These are phyloP conservation scores for Lepidurus arcticus DNA, from an alignment of 1,140 invertebrate species.

Conservation along the genomic window DNA sequence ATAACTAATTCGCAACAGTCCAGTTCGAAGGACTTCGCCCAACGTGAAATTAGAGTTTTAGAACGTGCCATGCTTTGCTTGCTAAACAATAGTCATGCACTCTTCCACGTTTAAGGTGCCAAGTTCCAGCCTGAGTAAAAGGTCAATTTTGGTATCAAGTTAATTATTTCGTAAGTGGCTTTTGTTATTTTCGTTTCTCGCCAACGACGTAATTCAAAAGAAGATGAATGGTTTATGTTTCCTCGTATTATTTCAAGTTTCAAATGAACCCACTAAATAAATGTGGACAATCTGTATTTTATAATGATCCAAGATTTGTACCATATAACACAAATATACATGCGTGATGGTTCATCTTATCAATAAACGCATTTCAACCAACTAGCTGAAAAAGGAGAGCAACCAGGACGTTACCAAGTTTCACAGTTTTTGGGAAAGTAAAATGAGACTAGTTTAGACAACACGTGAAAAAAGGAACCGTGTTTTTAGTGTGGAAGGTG, in stretches of 20 bases:
- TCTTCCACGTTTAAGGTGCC: background rate
- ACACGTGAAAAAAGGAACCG: background rate
- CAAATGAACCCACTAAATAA: background rate
- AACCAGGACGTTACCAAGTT: background rate
- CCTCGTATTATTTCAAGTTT: too few relatives aligned
- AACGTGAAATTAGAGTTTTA: background rate
- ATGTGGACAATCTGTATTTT: background rate
- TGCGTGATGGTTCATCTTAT: background rate
- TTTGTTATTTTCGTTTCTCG: background rate
- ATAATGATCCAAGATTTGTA: background rate
- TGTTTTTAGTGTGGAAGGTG: background rate
- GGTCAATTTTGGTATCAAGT: conserved; percentile 6
- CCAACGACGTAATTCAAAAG: too few relatives aligned
- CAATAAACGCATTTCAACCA: too few relatives aligned
- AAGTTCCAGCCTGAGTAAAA: background rate
- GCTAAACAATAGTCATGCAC: background rate
- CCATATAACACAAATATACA: background rate
- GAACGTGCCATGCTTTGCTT: background rate
- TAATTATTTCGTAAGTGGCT: background rate
- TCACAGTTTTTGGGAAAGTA: background rate
- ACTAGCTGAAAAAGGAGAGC: background rate
- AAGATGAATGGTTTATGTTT: too few relatives aligned
- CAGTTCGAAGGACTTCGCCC: background rate
- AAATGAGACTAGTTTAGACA: background rate
- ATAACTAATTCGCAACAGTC: background rate